A percentile compares a stretch with the other conserved stretches of the same genome.
Evolutionary conservation across 2,113 vertebrate species (phyloP).

Genomic region (Apteryx owenii): DNA sequence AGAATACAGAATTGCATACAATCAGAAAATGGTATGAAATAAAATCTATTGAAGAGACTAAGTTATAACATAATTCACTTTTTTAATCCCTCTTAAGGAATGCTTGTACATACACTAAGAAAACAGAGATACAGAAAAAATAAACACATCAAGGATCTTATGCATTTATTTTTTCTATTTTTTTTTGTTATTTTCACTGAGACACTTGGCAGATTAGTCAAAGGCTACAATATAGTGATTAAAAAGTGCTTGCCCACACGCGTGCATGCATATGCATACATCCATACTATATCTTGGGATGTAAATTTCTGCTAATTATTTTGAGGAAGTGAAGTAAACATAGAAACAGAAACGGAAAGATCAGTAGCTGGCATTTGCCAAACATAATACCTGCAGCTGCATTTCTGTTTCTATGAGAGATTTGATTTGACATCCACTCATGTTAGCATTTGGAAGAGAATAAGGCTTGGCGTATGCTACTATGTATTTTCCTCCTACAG

Average conservation of each 20-base stretch:
- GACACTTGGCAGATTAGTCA: background rate
- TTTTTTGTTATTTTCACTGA: conserved; percentile 27
- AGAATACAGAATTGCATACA: background rate
- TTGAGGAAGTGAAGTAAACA: conserved; percentile 40
- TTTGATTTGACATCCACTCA: conserved; percentile 69
- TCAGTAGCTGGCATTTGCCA: conserved; percentile 46
- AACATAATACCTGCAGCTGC: conserved; percentile 67
- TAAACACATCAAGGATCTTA: background rate
- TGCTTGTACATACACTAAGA: background rate
- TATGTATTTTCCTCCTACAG: conserved; percentile 63
- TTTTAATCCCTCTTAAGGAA: background rate
- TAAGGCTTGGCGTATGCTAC: conserved; percentile 61
- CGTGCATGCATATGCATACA: background rate
- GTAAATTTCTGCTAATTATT: conserved; percentile 54
- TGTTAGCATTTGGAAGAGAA: conserved; percentile 62
- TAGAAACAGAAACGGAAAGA: conserved; percentile 30
- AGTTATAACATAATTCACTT: background rate
- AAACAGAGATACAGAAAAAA: background rate
- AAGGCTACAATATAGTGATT: conserved; percentile 12
- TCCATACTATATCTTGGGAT: background rate
- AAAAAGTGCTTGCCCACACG: background rate
- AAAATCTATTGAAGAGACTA: background rate
- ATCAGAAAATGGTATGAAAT: background rate
- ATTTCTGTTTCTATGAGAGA: conserved; percentile 58
- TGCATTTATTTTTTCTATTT: conserved; percentile 17